Evolutionary conservation across 1,140 invertebrate species (phyloP).

Genomic region (Cephus cinctus): DNA sequence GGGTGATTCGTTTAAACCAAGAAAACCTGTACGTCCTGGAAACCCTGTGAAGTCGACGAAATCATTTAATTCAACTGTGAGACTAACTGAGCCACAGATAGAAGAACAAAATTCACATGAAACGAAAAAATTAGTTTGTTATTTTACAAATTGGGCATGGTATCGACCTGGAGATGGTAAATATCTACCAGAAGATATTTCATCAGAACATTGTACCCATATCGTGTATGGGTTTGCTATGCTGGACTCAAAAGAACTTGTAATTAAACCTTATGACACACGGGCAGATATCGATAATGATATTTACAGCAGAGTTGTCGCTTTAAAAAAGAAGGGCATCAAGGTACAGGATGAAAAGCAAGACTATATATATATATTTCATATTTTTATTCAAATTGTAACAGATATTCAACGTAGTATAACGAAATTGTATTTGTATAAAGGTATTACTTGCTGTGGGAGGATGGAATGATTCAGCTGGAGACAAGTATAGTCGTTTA

Average conservation of each 20-base stretch:
- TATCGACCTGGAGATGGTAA: slow-evolving; percentile 68
- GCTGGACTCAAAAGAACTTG: slow-evolving; percentile 57
- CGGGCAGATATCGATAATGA: slow-evolving; percentile 70
- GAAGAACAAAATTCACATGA: no score
- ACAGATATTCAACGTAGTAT: no score
- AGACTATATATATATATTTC: no score
- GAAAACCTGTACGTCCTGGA: no score
- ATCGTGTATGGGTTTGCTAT: slow-evolving; percentile 74
- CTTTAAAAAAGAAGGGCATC: slow-evolving; percentile 58
- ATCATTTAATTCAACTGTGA: not conserved
- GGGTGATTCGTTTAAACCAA: no score
- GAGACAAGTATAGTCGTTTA: slow-evolving; percentile 77
- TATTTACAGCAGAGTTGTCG: slow-evolving; percentile 66
- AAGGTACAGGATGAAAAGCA: slow-evolving; percentile 56
- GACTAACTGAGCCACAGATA: slow-evolving; percentile 1
- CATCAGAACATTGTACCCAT: slow-evolving; percentile 69
- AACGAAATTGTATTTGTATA: no score
- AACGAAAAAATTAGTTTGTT: slow-evolving; percentile 68
- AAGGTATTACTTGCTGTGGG: slow-evolving; percentile 21
- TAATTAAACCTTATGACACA: slow-evolving; percentile 62
- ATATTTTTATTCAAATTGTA: no score
- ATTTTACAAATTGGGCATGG: slow-evolving; percentile 76
- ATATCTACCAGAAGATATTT: slow-evolving; percentile 66
- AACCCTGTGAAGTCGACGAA: not conserved
- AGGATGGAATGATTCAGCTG: slow-evolving; percentile 61